Conservation (phyloP, 2,797 vertebrate genomes). For the Gymnothorax javanicus region DNA sequence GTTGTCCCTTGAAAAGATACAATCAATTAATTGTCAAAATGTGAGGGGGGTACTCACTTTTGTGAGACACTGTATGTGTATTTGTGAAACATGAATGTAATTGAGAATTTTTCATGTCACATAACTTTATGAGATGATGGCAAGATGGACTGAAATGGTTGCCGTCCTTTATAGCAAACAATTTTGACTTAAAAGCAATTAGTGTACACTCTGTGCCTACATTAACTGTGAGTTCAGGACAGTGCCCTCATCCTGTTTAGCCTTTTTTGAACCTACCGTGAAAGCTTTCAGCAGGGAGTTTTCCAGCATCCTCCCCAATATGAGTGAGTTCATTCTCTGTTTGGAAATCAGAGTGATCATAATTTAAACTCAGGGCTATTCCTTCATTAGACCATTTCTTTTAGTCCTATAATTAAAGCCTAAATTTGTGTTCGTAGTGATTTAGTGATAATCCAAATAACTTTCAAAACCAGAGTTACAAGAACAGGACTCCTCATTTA, state of each 20-base stretch:
- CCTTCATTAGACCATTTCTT: not conserved
- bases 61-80: too few species aligned
- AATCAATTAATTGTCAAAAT: too few species aligned
- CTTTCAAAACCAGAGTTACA: not conserved
- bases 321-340: not conserved
- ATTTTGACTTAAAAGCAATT: not conserved
- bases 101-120: not conserved
- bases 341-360: not conserved
- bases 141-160: not conserved
- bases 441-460: not conserved
- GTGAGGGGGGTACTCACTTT: too few species aligned
- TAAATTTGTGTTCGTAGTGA: not conserved
- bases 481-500: not conserved
- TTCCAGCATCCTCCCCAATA: not conserved
- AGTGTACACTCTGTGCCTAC: not conserved
- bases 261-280: too few species aligned
- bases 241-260: not conserved
- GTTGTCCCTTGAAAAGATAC: too few species aligned
- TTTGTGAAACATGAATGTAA: not conserved
- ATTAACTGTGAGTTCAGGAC: not conserved
- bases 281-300: too few species aligned
- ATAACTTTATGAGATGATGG: not conserved
- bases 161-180: not conserved
- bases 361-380: not conserved
- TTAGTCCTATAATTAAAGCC: not conserved